phyloP scores from a whole-genome alignment of 2,888 invertebrate species.

The Chaitophorus viminalis region DNA sequence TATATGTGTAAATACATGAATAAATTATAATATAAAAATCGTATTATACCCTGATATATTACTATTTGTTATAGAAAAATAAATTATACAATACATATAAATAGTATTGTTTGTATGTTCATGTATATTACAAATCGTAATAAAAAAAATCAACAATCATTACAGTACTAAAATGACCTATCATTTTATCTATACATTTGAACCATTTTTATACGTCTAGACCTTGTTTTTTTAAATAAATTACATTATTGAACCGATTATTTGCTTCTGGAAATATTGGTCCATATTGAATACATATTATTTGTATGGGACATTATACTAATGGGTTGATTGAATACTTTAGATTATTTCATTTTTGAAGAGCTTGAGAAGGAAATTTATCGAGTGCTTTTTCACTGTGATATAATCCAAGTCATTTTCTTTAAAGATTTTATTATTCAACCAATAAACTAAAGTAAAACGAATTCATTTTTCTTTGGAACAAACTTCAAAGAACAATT shows the following conservation, averaged over 20 bases:
- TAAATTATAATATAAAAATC: too few species aligned
- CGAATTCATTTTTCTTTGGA: neutral
- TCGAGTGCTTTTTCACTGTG: conserved; percentile 15
- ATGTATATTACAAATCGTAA: too few species aligned
- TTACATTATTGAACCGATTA: neutral
- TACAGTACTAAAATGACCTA: too few species aligned
- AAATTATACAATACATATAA: too few species aligned
- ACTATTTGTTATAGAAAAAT: too few species aligned
- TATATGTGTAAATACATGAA: too few species aligned
- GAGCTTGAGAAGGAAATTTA: neutral
- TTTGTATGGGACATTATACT: conserved; percentile 22
- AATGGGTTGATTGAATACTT: neutral
- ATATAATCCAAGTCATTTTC: neutral
- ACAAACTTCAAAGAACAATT: neutral
- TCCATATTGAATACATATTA: neutral
- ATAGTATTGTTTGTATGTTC: too few species aligned
- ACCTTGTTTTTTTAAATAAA: neutral
- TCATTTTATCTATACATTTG: neutral
- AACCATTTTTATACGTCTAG: neutral
- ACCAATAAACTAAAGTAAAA: conserved; percentile 14
- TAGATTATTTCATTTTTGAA: conserved; percentile 9
- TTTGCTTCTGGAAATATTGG: neutral
- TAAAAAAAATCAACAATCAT: too few species aligned
- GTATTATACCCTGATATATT: too few species aligned
- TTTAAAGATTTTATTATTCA: conserved; percentile 17